Evolutionary conservation across 2,113 vertebrate species (phyloP).

Genomic region (Antigone vipio): DNA sequence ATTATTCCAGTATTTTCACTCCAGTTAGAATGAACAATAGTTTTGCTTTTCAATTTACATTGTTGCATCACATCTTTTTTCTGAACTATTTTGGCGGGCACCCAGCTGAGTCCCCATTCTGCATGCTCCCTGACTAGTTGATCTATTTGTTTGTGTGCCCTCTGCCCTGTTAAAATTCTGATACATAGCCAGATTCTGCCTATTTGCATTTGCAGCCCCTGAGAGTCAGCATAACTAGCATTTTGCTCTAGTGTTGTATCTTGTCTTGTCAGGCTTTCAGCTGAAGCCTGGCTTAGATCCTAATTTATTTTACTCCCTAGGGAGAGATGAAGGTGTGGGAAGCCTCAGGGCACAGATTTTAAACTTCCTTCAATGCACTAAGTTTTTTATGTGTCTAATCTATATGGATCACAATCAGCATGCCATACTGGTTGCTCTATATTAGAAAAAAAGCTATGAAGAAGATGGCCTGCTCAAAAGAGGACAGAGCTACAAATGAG

Average conservation of each 20-base stretch:
- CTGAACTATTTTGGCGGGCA: slow-evolving; percentile 5
- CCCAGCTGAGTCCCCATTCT: neutral
- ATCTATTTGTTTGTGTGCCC: neutral
- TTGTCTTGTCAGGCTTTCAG: neutral
- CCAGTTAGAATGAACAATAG: neutral
- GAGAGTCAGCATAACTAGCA: neutral
- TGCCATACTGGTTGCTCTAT: neutral
- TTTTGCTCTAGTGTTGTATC: neutral
- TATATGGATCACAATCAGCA: neutral
- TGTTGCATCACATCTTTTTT: neutral
- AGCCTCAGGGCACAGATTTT: neutral
- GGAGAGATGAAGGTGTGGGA: neutral
- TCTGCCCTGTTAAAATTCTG: neutral
- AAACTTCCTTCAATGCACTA: neutral
- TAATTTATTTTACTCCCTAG: neutral
- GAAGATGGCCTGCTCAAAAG: neutral
- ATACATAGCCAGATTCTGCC: neutral
- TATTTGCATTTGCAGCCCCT: neutral
- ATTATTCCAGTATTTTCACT: slow-evolving; percentile 3
- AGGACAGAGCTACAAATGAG: neutral
- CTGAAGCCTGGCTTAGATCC: neutral
- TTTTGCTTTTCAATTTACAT: neutral
- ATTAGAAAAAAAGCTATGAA: neutral
- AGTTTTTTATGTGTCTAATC: neutral
- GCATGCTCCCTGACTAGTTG: neutral